A percentile compares a stretch with the other conserved stretches of the same genome.
phyloP scores from a whole-genome alignment of 2,113 vertebrate species.

The Chroicocephalus ridibundus region DNA sequence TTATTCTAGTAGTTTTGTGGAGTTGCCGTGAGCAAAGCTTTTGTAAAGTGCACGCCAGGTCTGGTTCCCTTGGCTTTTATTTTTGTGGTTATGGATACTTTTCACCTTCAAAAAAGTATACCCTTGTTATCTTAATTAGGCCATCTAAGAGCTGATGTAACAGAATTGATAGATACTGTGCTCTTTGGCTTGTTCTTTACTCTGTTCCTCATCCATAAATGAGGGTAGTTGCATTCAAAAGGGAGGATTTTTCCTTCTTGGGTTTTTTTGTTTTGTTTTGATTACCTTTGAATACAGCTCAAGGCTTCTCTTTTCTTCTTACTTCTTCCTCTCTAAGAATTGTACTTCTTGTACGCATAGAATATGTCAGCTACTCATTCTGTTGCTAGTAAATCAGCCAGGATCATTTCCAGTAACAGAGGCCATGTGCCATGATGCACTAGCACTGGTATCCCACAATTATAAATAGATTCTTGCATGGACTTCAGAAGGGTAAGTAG shows the following conservation, averaged over 20 bases:
- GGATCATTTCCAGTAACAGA: constrained; percentile 45
- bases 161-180: neutral
- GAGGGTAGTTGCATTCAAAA: neutral
- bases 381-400: neutral
- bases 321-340: neutral
- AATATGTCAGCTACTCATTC: neutral
- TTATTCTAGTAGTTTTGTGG: neutral
- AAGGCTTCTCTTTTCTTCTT: neutral
- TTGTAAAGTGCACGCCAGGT: neutral
- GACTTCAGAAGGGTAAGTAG: constrained; percentile 7
- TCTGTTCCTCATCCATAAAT: neutral
- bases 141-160: neutral
- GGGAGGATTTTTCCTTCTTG: neutral
- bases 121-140: neutral
- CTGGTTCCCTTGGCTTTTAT: neutral
- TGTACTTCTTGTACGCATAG: neutral
- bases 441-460: neutral
- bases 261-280: neutral
- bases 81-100: neutral
- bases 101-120: neutral
- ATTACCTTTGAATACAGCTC: neutral
- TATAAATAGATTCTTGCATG: constrained; percentile 54
- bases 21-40: neutral
- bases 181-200: neutral
- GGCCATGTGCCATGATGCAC: neutral